Conservation (phyloP, 64 coral and sea anemone genomes). For the Catalaphyllia jardinei region DNA sequence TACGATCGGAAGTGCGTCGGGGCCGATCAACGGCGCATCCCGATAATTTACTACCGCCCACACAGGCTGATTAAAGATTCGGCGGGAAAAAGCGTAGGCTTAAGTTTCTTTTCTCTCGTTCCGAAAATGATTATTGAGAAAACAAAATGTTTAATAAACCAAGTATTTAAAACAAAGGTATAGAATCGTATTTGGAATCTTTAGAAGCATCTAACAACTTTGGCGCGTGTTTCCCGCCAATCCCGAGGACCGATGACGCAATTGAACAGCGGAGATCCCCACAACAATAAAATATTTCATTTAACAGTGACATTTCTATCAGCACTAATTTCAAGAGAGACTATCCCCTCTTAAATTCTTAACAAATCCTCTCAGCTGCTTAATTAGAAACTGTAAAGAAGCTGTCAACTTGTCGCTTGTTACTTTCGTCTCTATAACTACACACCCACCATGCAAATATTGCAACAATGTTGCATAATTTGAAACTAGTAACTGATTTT, state of each 20-base stretch:
- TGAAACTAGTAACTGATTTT: background rate
- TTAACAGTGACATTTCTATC: slow-evolving; percentile 1
- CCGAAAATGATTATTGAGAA: background rate
- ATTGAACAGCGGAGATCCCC: slow-evolving; percentile 53
- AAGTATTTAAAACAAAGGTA: background rate
- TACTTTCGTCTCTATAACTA: slow-evolving; percentile 14
- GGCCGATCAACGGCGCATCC: slow-evolving; percentile 9
- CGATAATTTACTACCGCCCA: slow-evolving; percentile 43
- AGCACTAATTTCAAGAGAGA: background rate
- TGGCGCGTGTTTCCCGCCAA: slow-evolving; percentile 44
- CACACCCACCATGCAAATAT: slow-evolving; percentile 19
- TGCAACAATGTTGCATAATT: slow-evolving; percentile 7
- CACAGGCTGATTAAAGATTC: slow-evolving; percentile 28
- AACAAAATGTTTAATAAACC: slow-evolving; percentile 3
- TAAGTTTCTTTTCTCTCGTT: background rate
- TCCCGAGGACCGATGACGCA: slow-evolving; percentile 16
- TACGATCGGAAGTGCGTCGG: slow-evolving; percentile 6
- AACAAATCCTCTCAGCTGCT: background rate
- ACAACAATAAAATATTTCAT: slow-evolving; percentile 3
- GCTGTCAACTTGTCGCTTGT: background rate
- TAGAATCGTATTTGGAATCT: background rate
- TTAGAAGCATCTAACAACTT: slow-evolving; percentile 9
- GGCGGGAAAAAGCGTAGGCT: slow-evolving; percentile 12
- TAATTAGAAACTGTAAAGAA: background rate
- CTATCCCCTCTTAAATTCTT: background rate